Base-by-base conservation (phyloP, 2,113 vertebrate genomes). In the Conger conger region DNA sequence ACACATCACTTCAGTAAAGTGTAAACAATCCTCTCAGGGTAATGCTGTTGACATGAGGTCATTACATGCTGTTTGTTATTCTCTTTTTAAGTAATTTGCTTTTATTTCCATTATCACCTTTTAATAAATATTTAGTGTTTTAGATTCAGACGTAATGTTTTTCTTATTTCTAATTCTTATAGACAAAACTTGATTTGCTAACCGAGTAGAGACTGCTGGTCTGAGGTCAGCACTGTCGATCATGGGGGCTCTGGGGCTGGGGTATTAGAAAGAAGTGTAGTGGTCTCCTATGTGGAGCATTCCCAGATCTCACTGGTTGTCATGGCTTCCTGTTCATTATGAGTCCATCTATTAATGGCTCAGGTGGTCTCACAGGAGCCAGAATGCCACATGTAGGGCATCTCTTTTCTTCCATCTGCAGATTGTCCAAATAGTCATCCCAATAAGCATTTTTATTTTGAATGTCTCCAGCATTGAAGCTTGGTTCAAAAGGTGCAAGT, bases 1-100 rank as follows among this genome's bases (percentile, higher is more conserved):
- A 91, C 80, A 80, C 18, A 33, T 73, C 30, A 42, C 77, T 42
- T 76, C 60, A 88, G 80, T 38, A 27, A 84, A 85, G 83, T 53
- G 37, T 86, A n/a, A 57, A 76, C 60, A 20, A n/a, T 68, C 27
- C 77, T 68, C 42, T 73, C 30, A 38, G 37, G 79, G 57, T 53
- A 45, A 37, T 50, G 82, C 57, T 20, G 63, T 60, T 89, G 82
- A 81, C 79, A 86, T 85, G 80, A 42, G 76, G 33, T 38, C 73
- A 68, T 77, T 18, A 45, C 11, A 2, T 54, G 17, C 73, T 36
- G 30, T n/a, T 27, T 18, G 33, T 27, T 53, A 5, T 45, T n/a
- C 53, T 5, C 4, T 35, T 4, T 6, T 8, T 38, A 23, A 20
- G 16, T 17, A 20, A 27, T 63, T 3, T 7, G 57, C 27, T 27